These are phyloP conservation scores for Eumeta japonica DNA, from an alignment of 1,140 invertebrate genomes.

Conservation along the genomic window DNA sequence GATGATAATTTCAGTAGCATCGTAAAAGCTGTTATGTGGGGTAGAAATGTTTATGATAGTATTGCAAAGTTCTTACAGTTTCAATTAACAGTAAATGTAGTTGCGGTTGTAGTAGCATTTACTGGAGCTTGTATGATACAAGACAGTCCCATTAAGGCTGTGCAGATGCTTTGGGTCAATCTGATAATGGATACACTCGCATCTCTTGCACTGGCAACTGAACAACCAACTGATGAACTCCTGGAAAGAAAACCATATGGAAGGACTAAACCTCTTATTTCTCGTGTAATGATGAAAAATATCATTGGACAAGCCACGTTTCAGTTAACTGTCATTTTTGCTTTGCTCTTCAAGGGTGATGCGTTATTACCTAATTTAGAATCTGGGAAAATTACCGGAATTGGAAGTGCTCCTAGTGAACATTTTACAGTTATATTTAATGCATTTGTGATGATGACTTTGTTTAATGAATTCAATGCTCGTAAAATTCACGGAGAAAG, in stretches of 20 bases:
- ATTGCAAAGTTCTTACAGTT: slow-evolving; percentile 75
- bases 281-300: slow-evolving; percentile 68
- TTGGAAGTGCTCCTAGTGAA: slow-evolving; percentile 55
- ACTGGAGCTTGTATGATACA: slow-evolving; percentile 63
- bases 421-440: slow-evolving; percentile 75
- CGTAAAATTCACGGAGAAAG: slow-evolving; percentile 74
- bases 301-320: slow-evolving; percentile 68
- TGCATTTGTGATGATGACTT: slow-evolving; percentile 72
- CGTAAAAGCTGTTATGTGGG: slow-evolving; percentile 76
- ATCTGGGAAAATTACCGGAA: slow-evolving; percentile 37
- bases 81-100: slow-evolving; percentile 69
- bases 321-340: slow-evolving; percentile 65
- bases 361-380: slow-evolving; percentile 61
- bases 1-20: slow-evolving; percentile 75
- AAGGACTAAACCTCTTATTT: slow-evolving; percentile 66
- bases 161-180: slow-evolving; percentile 77
- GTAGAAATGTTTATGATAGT: slow-evolving; percentile 71
- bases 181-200: slow-evolving; percentile 75
- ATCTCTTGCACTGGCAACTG: slow-evolving; percentile 69
- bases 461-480: slow-evolving; percentile 72
- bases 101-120: slow-evolving; percentile 68
- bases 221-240: slow-evolving; percentile 64
- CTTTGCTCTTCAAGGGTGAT: slow-evolving; percentile 60
- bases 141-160: slow-evolving; percentile 59
- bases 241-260: slow-evolving; percentile 68